Evolutionary conservation across 2,113 vertebrate species (phyloP).

Genomic region (Prunella himalayana): DNA sequence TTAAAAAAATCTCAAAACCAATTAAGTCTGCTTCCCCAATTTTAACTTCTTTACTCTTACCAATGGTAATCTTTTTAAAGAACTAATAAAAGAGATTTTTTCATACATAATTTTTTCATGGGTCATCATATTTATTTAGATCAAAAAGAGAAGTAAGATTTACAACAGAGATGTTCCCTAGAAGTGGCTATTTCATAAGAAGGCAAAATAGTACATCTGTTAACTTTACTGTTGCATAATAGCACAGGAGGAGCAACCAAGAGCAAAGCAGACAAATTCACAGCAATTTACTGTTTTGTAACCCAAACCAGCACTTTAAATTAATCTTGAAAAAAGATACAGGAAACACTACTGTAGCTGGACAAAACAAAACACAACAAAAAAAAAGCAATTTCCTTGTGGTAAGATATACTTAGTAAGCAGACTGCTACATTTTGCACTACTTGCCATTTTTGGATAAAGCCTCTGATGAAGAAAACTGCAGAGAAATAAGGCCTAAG

Average conservation of each 20-base stretch:
- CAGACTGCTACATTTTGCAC: neutral
- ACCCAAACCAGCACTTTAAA: neutral
- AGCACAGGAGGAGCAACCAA: neutral
- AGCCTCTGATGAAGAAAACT: neutral
- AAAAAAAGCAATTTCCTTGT: neutral
- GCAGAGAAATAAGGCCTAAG: neutral
- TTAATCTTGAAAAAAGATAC: neutral
- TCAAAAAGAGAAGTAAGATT: neutral
- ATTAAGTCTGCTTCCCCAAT: neutral
- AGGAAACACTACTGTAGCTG: neutral
- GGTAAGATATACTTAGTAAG: neutral
- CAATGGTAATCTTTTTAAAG: neutral
- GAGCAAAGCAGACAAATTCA: neutral
- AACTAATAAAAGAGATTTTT: neutral
- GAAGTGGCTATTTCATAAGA: neutral
- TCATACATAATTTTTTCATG: neutral
- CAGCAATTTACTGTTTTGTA: neutral
- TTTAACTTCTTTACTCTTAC: neutral
- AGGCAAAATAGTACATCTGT: neutral
- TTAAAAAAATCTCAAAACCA: neutral
- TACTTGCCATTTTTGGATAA: neutral
- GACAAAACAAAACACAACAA: neutral
- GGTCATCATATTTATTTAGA: neutral
- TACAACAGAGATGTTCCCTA: neutral
- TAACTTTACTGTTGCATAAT: neutral